Evolutionary conservation across 2,888 invertebrate genomes (phyloP).

Genomic region (Pyrochroa serraticornis): DNA sequence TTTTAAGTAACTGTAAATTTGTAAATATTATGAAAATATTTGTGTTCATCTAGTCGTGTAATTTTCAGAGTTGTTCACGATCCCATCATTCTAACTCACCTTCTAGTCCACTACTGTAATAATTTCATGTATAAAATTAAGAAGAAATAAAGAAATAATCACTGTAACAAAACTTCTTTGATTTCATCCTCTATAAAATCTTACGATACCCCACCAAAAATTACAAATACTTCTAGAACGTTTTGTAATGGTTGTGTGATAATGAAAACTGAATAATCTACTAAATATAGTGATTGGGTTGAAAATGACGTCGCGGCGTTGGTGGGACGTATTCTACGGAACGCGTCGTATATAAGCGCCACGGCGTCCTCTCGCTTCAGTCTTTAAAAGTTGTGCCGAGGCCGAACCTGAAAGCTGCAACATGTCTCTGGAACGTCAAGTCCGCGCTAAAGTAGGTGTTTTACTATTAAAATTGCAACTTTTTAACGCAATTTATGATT

Average conservation of each 20-base stretch:
- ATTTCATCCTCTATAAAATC: conserved; percentile 1
- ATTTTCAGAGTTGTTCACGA: conserved; percentile 27
- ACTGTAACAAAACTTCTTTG: conserved; percentile 9
- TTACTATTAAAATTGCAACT: conserved; percentile 8
- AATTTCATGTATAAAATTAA: conserved; percentile 43
- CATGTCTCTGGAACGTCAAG: conserved; percentile 93
- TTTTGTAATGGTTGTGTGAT: conserved; percentile 32
- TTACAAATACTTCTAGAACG: conserved; percentile 31
- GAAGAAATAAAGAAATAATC: conserved; percentile 14
- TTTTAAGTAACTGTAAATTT: conserved; percentile 35
- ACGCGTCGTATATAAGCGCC: conserved; percentile 52
- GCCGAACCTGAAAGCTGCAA: conserved; percentile 46
- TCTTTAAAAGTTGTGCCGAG: conserved; percentile 46
- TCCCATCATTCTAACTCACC: conserved; percentile 23
- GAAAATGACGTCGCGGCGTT: conserved; percentile 29
- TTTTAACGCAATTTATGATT: conserved; percentile 57
- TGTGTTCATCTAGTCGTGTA: conserved; percentile 31
- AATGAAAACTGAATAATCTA: conserved; percentile 51
- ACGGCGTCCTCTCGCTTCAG: conserved; percentile 45
- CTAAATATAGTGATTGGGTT: conserved; percentile 51
- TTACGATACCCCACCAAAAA: background rate
- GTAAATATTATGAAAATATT: conserved; percentile 32
- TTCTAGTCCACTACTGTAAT: conserved; percentile 48
- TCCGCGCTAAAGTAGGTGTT: conserved; percentile 81
- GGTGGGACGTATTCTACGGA: conserved; percentile 20